These are phyloP conservation scores for Myiagra hebetior DNA, from an alignment of 2,113 vertebrate species.

Conservation along the genomic window DNA sequence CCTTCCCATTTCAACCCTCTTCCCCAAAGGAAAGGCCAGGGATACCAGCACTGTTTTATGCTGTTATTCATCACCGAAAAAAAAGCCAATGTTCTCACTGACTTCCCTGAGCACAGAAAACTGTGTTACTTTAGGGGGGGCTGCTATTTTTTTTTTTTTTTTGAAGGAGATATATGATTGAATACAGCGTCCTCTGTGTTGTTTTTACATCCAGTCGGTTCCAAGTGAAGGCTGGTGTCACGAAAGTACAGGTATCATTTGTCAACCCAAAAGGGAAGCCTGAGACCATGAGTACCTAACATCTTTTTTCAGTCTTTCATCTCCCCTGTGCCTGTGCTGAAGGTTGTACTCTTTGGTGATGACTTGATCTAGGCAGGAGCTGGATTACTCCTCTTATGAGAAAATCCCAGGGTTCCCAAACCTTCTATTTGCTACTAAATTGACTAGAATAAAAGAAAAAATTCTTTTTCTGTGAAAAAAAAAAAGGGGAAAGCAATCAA, in stretches of 20 bases:
- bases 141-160: background rate
- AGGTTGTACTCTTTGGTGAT: background rate
- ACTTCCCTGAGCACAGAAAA: background rate
- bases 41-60: background rate
- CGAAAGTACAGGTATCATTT: background rate
- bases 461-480: background rate
- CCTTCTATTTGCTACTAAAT: background rate
- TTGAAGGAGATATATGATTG: background rate
- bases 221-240: background rate
- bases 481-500: background rate
- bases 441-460: background rate
- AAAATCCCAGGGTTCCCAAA: background rate
- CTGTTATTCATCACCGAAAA: background rate
- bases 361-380: background rate
- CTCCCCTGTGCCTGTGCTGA: background rate
- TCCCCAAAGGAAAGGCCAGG: background rate
- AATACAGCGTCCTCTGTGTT: background rate
- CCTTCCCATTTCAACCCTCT: background rate
- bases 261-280: background rate
- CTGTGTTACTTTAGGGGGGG: accelerated
- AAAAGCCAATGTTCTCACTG: background rate
- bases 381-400: background rate
- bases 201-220: background rate
- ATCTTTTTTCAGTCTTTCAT: background rate
- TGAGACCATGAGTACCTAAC: background rate